Base-by-base conservation (phyloP, 2,113 vertebrate species). In the Otus sunia region DNA sequence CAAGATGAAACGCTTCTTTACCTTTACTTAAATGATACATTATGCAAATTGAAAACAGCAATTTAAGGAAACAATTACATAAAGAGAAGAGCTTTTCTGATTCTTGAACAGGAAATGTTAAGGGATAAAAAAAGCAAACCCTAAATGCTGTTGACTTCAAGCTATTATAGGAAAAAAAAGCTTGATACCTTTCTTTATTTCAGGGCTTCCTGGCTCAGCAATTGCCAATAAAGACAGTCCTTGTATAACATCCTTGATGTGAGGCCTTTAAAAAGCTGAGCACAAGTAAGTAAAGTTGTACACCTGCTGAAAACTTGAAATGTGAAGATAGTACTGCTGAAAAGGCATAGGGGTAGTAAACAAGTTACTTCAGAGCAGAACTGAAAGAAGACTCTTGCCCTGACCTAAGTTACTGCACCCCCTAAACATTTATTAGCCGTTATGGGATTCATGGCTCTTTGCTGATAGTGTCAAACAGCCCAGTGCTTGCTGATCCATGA, bases 11-110 rank as follows among this genome's bases (percentile, higher is more conserved):
- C 11, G 80, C 93, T 95, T 94, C 91, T 97, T 96, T 94, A 96
- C 96, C 96, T 97, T 96, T 95, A 89, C 94, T 97, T 96, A 96
- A 95, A 89, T 43, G 86, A 94, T 91, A 94, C 84, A 96, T 96
- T 96, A 97, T 97, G 95, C 89, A 96, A 96, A 94, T 92, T 71
- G 80, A 96, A 97, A 97, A 89, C 86, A 96, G 94, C 93, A 96
- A 71, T 95, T 96, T 89, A 92, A 89, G 95, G 94, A 89, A 96
- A 96, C 80, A 94, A 97, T 96, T 96, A 96, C 73, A 95, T 94
- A 94, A 94, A 97, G 89, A 71, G 91, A 96, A 87, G 63, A 94
- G 88, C 41, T 96, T 95, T 90, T 91, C 72, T 88, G 59, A 94
- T 96, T 37, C 63, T 88, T n/a, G 6, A 91, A 88, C 83, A 95